phyloP scores from a whole-genome alignment of 2,113 vertebrate genomes.

The Girardinichthys multiradiatus region DNA sequence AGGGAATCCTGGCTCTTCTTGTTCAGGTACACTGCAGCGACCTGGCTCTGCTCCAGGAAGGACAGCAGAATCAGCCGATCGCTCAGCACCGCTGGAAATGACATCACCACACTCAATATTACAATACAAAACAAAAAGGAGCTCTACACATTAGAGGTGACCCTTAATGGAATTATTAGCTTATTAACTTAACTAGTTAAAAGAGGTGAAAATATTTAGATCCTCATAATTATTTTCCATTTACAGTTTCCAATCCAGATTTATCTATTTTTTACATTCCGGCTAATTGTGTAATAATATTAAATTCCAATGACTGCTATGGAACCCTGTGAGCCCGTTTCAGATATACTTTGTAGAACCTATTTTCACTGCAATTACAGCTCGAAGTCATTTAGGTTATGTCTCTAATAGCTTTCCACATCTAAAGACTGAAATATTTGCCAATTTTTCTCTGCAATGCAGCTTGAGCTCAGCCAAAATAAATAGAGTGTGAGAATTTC shows the following conservation, averaged over 20 bases:
- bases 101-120: constrained; percentile 45
- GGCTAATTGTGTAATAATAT: too few species aligned
- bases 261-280: too few species aligned
- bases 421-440: background rate
- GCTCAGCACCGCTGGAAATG: constrained; percentile 85
- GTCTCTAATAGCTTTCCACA: background rate
- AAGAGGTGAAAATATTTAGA: background rate
- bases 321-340: background rate
- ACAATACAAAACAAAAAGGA: constrained; percentile 3
- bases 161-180: background rate
- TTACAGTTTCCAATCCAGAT: too few species aligned
- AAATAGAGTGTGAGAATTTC: background rate
- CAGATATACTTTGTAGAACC: background rate
- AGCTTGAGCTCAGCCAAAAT: background rate
- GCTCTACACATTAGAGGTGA: background rate
- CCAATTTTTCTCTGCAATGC: background rate
- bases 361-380: background rate
- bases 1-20: constrained; percentile 84
- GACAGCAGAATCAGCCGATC: constrained; percentile 91
- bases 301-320: background rate
- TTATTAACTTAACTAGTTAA: too few species aligned
- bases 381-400: background rate
- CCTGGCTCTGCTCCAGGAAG: constrained; percentile 89
- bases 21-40: constrained; percentile 89
- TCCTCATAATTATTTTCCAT: background rate